Conservation (phyloP, 2,888 invertebrate species). For the Strigamia transsilvanica region DNA sequence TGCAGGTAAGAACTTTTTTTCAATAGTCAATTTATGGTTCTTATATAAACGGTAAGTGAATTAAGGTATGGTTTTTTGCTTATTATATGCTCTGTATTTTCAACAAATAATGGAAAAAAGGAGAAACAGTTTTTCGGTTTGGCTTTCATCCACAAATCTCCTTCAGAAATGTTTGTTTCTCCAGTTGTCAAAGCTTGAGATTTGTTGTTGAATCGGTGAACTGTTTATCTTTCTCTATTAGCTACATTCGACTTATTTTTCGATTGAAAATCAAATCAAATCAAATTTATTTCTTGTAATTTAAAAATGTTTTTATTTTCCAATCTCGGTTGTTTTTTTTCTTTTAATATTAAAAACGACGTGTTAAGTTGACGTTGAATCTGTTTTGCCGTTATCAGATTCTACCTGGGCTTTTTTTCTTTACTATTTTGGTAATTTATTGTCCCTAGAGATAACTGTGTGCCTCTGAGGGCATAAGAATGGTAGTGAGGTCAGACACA, state of each 20-base stretch:
- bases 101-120: no score
- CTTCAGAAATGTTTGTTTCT: background rate
- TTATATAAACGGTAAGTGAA: background rate
- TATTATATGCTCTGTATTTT: no score
- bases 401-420: background rate
- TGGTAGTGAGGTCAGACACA: conserved; percentile 23
- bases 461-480: conserved; percentile 39
- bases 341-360: background rate
- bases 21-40: background rate
- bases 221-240: no score
- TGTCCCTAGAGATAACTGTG: conserved; percentile 12
- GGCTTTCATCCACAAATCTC: no score
- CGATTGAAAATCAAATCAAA: no score
- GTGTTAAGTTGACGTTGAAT: conserved; percentile 2
- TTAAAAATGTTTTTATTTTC: no score
- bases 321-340: background rate
- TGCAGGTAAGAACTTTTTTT: conserved; percentile 26
- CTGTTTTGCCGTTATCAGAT: background rate
- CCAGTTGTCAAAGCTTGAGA: background rate
- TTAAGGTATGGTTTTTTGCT: background rate
- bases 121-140: no score
- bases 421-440: conserved; percentile 23
- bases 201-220: no score
- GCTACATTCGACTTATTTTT: no score
- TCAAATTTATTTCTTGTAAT: no score